These are phyloP conservation scores for Polymixis flavicincta DNA, from an alignment of 2,888 invertebrate species.

Conservation along the genomic window DNA sequence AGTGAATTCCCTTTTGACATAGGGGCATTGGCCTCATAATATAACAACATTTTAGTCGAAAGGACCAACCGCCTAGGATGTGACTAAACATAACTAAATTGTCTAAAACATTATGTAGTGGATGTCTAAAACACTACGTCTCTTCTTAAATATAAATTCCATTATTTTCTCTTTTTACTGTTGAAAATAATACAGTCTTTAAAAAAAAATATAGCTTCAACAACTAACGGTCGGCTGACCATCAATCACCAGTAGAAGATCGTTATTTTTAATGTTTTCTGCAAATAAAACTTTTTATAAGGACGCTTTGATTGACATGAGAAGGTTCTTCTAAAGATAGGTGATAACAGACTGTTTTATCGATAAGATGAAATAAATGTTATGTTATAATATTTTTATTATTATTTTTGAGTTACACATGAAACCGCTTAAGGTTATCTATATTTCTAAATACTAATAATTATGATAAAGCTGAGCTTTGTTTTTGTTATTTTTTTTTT, in stretches of 20 bases:
- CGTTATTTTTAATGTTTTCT: constrained; percentile 22
- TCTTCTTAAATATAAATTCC: not conserved
- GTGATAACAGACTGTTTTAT: not conserved
- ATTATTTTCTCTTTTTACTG: not conserved
- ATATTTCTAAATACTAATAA: no score
- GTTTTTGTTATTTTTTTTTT: no score
- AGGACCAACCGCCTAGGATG: not conserved
- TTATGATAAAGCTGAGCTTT: no score
- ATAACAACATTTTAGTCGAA: not conserved
- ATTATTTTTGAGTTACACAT: no score
- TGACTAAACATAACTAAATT: not conserved
- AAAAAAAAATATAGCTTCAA: constrained; percentile 9
- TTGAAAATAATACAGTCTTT: constrained; percentile 1
- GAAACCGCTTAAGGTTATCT: no score
- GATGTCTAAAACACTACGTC: not conserved
- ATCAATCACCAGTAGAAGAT: constrained; percentile 29
- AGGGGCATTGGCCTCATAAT: not conserved
- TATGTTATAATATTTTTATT: not conserved
- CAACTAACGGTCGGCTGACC: not conserved
- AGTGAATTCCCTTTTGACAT: not conserved
- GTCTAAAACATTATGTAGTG: not conserved
- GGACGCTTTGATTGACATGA: not conserved
- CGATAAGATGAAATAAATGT: not conserved
- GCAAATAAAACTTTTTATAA: constrained; percentile 18
- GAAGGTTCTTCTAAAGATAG: not conserved